Percentiles rank a stretch among this genome's conserved stretches.
phyloP scores from a whole-genome alignment of 2,113 vertebrate species.

The Progne subis region DNA sequence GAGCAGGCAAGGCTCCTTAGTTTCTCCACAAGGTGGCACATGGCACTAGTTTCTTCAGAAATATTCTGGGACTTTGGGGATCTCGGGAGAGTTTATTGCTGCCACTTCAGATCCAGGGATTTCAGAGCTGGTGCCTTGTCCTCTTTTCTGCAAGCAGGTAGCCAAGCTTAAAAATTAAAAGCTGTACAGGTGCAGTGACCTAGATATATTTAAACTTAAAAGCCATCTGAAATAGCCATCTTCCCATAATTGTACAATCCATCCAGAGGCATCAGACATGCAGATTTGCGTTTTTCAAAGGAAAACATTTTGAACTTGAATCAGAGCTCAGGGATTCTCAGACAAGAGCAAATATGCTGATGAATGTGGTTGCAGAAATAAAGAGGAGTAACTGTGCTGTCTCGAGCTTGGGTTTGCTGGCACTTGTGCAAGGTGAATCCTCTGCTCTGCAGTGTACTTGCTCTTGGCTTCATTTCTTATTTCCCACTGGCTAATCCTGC shows the following conservation, averaged over 20 bases:
- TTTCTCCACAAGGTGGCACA: conserved; percentile 68
- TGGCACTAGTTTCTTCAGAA: not conserved
- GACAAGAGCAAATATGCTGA: not conserved
- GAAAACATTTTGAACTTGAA: not conserved
- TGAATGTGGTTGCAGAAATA: not conserved
- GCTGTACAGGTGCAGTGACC: conserved; percentile 38
- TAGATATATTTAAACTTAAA: conserved; percentile 18
- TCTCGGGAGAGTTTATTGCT: conserved; percentile 10
- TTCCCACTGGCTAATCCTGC: not conserved
- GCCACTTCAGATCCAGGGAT: not conserved
- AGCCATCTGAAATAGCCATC: not conserved
- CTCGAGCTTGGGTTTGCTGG: not conserved
- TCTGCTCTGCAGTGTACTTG: not conserved
- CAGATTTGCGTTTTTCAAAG: not conserved
- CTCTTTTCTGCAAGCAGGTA: not conserved
- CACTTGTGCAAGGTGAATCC: not conserved
- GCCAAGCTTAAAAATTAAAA: conserved; percentile 9
- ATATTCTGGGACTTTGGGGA: not conserved
- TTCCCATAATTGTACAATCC: not conserved
- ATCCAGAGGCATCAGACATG: not conserved
- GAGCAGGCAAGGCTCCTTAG: not conserved
- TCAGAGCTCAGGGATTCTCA: not conserved
- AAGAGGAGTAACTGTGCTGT: not conserved
- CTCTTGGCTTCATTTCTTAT: not conserved
- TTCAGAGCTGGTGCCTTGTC: not conserved